These are phyloP conservation scores for Mormyrus iriodes DNA, from an alignment of 2,113 vertebrate species.

Conservation along the genomic window DNA sequence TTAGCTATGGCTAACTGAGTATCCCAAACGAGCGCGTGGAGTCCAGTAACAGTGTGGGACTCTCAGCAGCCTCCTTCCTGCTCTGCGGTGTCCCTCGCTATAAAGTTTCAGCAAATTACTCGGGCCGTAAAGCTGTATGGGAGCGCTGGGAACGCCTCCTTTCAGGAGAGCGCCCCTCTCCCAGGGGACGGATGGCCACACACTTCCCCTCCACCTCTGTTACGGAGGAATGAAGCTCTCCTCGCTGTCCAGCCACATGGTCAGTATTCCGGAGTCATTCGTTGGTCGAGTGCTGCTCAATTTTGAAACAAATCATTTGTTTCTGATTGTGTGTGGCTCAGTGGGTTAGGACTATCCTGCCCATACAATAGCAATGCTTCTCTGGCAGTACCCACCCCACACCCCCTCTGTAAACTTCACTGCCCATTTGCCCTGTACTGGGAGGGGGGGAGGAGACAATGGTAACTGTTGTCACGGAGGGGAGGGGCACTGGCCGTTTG, in stretches of 20 bases:
- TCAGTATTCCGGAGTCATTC: background rate
- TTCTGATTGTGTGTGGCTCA: background rate
- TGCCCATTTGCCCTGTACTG: background rate
- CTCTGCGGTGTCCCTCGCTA: constrained; percentile 26
- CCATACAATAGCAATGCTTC: background rate
- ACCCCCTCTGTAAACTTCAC: background rate
- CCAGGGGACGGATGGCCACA: background rate
- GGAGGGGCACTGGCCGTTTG: background rate
- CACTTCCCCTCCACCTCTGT: background rate
- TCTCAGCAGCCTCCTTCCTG: background rate
- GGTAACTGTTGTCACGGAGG: no score
- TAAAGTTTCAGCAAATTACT: constrained; percentile 12
- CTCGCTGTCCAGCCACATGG: background rate
- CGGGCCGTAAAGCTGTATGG: background rate
- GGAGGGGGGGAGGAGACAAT: no score
- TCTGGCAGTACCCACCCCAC: background rate
- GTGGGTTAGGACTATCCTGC: background rate
- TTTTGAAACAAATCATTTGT: background rate
- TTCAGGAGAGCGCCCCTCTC: background rate
- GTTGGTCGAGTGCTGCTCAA: background rate
- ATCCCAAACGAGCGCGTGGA: background rate
- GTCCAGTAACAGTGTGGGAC: background rate
- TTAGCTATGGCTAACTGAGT: background rate
- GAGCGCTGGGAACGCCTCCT: background rate
- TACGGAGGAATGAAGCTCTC: background rate